phyloP scores from a whole-genome alignment of 2,888 invertebrate genomes.

The Abscondita cerata region DNA sequence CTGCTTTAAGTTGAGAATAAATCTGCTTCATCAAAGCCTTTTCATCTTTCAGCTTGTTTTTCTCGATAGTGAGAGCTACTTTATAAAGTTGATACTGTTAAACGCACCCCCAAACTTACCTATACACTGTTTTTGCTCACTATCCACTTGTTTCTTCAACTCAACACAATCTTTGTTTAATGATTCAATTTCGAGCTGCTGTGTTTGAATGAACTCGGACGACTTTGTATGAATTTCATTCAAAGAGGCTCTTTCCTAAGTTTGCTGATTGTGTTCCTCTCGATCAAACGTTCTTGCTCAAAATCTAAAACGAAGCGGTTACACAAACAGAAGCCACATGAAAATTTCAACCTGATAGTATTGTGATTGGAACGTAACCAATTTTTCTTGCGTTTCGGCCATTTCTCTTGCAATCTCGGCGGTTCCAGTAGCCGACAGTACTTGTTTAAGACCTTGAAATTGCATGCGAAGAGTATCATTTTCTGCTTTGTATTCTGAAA shows the following conservation, averaged over 20 bases:
- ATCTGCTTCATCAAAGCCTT: slow-evolving; percentile 51
- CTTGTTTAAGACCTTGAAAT: slow-evolving; percentile 47
- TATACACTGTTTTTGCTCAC: slow-evolving; percentile 47
- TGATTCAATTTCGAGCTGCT: slow-evolving; percentile 45
- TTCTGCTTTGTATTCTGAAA: slow-evolving; percentile 44
- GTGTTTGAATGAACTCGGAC: slow-evolving; percentile 44
- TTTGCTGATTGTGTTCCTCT: slow-evolving; percentile 38
- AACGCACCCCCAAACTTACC: slow-evolving; percentile 31
- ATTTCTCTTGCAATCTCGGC: slow-evolving; percentile 51
- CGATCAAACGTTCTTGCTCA: slow-evolving; percentile 39
- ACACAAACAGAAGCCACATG: not conserved
- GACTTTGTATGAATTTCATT: slow-evolving; percentile 40
- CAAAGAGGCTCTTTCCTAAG: slow-evolving; percentile 36
- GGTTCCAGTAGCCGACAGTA: slow-evolving; percentile 48
- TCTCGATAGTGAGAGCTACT: slow-evolving; percentile 51
- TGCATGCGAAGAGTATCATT: slow-evolving; percentile 47
- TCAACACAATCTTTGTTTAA: slow-evolving; percentile 41
- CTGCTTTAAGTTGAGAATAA: slow-evolving; percentile 51
- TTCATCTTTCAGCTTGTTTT: slow-evolving; percentile 53
- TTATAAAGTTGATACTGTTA: slow-evolving; percentile 19
- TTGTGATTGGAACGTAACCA: slow-evolving; percentile 45
- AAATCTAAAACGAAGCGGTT: slow-evolving; percentile 25
- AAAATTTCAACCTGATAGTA: slow-evolving; percentile 42
- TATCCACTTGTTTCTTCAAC: slow-evolving; percentile 47
- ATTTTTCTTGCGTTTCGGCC: slow-evolving; percentile 47